A percentile compares a stretch with the other conserved stretches of the same genome.
Conservation (phyloP, 1,140 invertebrate genomes). For the Asbolus verrucosus region DNA sequence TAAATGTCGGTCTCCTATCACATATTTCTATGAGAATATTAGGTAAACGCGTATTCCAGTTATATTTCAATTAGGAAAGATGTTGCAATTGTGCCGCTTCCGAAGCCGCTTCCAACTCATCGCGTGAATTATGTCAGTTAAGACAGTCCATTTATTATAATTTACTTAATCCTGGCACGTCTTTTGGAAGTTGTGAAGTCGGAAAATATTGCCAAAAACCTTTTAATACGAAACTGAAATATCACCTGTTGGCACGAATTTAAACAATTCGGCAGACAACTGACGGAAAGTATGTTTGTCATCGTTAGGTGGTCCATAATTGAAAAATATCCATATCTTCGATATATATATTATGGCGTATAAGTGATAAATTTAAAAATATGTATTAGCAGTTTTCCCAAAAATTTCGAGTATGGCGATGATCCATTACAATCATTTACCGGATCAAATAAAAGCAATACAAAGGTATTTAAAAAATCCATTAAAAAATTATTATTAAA, state of each 20-base stretch:
- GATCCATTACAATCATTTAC: too few relatives aligned
- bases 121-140: constrained; percentile 11
- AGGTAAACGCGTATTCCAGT: constrained; percentile 4
- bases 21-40: constrained; percentile 18
- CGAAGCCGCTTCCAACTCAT: constrained; percentile 9
- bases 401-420: too few relatives aligned
- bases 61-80: constrained; percentile 22
- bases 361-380: too few relatives aligned
- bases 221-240: neutral
- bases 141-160: constrained; percentile 15
- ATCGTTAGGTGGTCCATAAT: too few relatives aligned
- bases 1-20: constrained; percentile 19
- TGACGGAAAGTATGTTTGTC: too few relatives aligned
- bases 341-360: too few relatives aligned
- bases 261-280: too few relatives aligned
- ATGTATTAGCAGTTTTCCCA: too few relatives aligned
- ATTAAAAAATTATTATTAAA: too few relatives aligned
- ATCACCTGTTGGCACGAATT: neutral
- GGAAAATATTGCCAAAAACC: neutral
- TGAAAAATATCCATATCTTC: too few relatives aligned
- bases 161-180: constrained; percentile 11
- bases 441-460: too few relatives aligned
- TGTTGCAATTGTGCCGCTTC: constrained; percentile 24
- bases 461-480: too few relatives aligned
- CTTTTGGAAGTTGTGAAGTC: constrained; percentile 1